Base-by-base conservation (phyloP, 2,888 invertebrate genomes). In the Agrilus cyanescens region DNA sequence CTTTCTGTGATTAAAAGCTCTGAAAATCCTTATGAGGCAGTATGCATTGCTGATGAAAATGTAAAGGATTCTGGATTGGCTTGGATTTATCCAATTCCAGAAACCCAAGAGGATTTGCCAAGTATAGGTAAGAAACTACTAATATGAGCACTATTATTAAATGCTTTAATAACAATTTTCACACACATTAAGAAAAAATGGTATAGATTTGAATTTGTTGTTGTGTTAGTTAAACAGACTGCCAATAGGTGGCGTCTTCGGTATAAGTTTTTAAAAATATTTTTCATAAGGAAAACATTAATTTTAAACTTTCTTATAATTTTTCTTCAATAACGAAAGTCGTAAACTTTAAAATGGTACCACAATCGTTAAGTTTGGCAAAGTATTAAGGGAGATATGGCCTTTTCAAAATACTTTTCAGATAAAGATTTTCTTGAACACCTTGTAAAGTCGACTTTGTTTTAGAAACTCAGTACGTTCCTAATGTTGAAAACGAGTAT, bases 31-130 rank as follows among this genome's bases (percentile, higher is more conserved):
- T 36, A 57, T 7, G 50, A 57, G 38, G 58, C 59, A 4, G 58
- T 56, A 47, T 64, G 63, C 49, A 50, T 64, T 33, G 62, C 59
- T 6, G 60, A 61, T 45, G 61, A 59, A 41, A 48, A 55, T 33
- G 59, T 59, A 31, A 49, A 58, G 30, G 58, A 62, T 49, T 48
- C 55, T n/a, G 64, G 54, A 12, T 49, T 63, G 16, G 61, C 59
- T 13, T 64, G 63, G 63, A 50, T 59, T 16, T 64, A 58, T 45
- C 63, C 63, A 6, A 49, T 63, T 37, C 56, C 57, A n/a, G 47
- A 45, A 16, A 45, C 31, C 37, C 44, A 51, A 37, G 50, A 51
- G 34, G 46, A 51, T 25, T 37, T 57, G 36, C 60, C 62, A 5
- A 50, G 52, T 46, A 54, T 56, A 37, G 58, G 63, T 63, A 48